These are phyloP conservation scores for Epinephelus coioides DNA, from an alignment of 2,797 vertebrate species.

Conservation along the genomic window DNA sequence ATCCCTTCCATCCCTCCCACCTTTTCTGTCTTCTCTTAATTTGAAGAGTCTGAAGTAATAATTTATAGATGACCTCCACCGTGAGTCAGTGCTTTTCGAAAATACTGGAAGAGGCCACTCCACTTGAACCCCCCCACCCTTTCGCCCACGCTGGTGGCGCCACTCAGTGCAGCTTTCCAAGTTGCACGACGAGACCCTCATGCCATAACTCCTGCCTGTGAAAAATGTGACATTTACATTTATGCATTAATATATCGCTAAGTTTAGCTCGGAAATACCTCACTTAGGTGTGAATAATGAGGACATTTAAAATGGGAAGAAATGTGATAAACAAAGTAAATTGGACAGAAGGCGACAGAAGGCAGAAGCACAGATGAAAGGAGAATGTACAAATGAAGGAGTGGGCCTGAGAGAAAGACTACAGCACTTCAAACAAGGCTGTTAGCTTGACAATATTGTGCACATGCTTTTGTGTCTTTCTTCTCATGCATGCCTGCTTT, in stretches of 20 bases:
- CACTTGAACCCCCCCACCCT: constrained; percentile 47
- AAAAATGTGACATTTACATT: constrained; percentile 33
- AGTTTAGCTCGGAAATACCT: constrained; percentile 13
- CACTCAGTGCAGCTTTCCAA: constrained; percentile 43
- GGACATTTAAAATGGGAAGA: constrained; percentile 2
- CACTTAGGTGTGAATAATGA: constrained; percentile 7
- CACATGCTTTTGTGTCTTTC: not conserved
- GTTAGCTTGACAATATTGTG: not conserved
- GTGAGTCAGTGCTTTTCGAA: constrained; percentile 68
- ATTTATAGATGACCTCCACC: constrained; percentile 63
- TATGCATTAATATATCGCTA: not conserved
- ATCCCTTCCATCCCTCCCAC: constrained; percentile 15
- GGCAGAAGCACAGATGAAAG: not conserved
- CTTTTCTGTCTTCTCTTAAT: constrained; percentile 47
- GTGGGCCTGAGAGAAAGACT: not conserved
- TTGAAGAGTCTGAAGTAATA: constrained; percentile 52
- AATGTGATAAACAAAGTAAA: not conserved
- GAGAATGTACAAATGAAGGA: not conserved
- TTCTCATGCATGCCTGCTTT: constrained; percentile 25
- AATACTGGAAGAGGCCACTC: constrained; percentile 56
- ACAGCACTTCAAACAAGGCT: not conserved
- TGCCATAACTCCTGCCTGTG: not conserved
- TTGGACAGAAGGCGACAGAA: not conserved
- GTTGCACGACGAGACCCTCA: constrained; percentile 25
- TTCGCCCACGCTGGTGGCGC: constrained; percentile 56